Evolutionary conservation across 2,797 vertebrate genomes (phyloP).

Genomic region (Potorous gilbertii): DNA sequence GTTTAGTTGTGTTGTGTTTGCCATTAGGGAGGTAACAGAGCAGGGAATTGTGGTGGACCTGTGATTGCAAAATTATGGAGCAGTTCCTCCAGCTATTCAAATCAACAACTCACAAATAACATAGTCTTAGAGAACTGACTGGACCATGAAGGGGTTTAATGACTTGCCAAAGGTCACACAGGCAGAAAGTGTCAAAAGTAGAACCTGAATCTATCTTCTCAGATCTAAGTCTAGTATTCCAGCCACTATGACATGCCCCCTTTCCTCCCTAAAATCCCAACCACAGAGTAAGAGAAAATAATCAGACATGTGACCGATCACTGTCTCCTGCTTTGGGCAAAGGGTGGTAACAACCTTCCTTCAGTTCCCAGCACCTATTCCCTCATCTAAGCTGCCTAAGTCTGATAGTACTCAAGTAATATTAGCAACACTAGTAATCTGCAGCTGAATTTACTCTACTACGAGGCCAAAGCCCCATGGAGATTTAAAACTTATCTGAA

Average conservation of each 20-base stretch:
- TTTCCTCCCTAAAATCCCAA: not conserved
- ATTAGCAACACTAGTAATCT: no score
- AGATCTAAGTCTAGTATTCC: not conserved
- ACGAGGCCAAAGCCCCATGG: not conserved
- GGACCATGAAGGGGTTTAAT: not conserved
- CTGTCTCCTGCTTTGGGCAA: not conserved
- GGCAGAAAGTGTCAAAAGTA: accelerated
- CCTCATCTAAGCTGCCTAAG: not conserved
- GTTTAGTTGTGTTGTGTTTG: not conserved
- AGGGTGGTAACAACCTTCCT: not conserved
- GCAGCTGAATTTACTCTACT: not conserved
- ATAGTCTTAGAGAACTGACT: not conserved
- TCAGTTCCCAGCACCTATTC: not conserved
- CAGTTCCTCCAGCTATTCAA: not conserved
- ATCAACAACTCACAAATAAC: not conserved
- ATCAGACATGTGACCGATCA: no score
- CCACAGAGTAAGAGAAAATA: not conserved
- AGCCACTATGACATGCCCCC: not conserved
- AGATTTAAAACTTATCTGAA: not conserved
- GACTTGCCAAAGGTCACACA: no score
- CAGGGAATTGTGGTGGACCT: not conserved
- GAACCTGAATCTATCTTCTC: not conserved
- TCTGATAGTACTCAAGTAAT: no score
- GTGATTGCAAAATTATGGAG: not conserved
- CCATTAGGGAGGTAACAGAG: not conserved